phyloP scores from a whole-genome alignment of 2,888 invertebrate genomes.

The Spodoptera picta region DNA sequence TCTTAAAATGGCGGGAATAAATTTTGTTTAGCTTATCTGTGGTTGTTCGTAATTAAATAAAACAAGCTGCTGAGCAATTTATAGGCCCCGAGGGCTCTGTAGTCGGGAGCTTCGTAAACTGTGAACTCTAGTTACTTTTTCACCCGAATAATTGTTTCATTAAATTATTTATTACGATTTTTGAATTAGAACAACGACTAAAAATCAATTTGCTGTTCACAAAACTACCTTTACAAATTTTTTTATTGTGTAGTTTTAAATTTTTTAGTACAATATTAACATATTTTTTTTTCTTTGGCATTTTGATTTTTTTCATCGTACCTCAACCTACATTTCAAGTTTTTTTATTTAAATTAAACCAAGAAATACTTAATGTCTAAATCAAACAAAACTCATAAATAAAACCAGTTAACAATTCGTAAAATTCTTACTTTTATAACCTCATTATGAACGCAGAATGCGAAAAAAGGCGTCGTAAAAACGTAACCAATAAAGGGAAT shows the following conservation, averaged over 20 bases:
- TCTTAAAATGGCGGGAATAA: slow-evolving; percentile 41
- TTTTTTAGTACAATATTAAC: too few species aligned
- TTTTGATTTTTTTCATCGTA: too few species aligned
- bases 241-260: too few species aligned
- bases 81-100: slow-evolving; percentile 55
- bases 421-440: slow-evolving; percentile 21
- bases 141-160: slow-evolving; percentile 7
- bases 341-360: background rate
- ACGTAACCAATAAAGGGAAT: slow-evolving; percentile 57
- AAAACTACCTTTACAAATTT: too few species aligned
- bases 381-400: slow-evolving; percentile 22
- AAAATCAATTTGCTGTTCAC: too few species aligned
- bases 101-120: slow-evolving; percentile 40
- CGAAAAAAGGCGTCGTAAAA: slow-evolving; percentile 44
- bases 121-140: slow-evolving; percentile 34
- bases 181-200: too few species aligned
- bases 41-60: slow-evolving; percentile 71
- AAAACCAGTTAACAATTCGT: slow-evolving; percentile 9
- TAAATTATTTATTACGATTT: too few species aligned
- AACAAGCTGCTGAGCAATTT: slow-evolving; percentile 73
- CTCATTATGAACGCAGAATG: slow-evolving; percentile 39
- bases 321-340: too few species aligned
- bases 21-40: slow-evolving; percentile 59
- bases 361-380: slow-evolving; percentile 6
- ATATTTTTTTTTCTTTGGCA: too few species aligned